These are phyloP conservation scores for Taxidea taxus DNA, from an alignment of 2,113 vertebrate genomes.

Conservation along the genomic window DNA sequence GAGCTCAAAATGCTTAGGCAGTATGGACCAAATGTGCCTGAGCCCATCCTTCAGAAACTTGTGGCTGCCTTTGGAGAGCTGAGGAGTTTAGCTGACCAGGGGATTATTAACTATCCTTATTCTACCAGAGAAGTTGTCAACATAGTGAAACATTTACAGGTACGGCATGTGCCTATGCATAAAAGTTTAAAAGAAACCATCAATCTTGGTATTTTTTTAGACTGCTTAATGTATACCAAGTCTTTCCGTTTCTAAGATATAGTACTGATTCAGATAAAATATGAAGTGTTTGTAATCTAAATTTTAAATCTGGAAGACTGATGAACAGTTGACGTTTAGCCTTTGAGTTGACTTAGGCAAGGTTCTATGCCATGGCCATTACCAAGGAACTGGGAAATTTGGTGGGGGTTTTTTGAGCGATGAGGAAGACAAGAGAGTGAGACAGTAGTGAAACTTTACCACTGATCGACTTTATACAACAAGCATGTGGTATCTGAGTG, in stretches of 20 bases:
- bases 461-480: not conserved
- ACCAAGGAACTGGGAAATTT: not conserved
- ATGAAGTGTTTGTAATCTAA: not conserved
- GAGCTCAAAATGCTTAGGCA: constrained; percentile 95
- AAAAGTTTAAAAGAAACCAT: not conserved
- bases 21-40: constrained; percentile 93
- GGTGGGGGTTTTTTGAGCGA: not conserved
- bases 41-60: constrained; percentile 90
- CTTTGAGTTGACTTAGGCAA: constrained; percentile 1
- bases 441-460: not conserved
- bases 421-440: not conserved
- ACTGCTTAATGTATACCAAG: not conserved
- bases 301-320: not conserved
- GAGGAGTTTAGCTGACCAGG: constrained; percentile 94
- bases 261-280: not conserved
- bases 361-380: not conserved
- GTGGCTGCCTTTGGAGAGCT: constrained; percentile 97
- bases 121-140: constrained; percentile 98
- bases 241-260: constrained; percentile 8
- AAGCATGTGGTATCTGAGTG: not conserved
- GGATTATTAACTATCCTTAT: constrained; percentile 97
- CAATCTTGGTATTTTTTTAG: not conserved
- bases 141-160: constrained; percentile 98
- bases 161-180: constrained; percentile 53
- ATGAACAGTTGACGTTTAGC: not conserved